Evolutionary conservation across 2,113 vertebrate genomes (phyloP), one percentile per base, ranked within the genome.

Genomic region (Hipposideros armiger): DNA sequence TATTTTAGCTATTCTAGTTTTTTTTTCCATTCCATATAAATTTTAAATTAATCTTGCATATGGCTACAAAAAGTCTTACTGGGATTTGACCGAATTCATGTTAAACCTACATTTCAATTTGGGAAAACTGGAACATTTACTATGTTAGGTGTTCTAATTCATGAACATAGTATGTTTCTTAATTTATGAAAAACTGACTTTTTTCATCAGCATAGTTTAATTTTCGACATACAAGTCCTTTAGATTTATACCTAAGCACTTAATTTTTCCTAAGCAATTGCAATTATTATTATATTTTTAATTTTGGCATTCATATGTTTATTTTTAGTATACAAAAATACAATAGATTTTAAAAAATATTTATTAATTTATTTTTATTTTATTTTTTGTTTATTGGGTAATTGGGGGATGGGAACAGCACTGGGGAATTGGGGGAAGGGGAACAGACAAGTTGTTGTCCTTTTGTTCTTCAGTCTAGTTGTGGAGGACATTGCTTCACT

Each of bases 31-130:
- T 54, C 54, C 40, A 42, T n/a, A 82, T 86, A 70, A 26, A 72
- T 58, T 67, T 93, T 22, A 81, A 88, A 88, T 62, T 91, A 89
- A 58, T 95, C 13, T 92, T 52, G 13, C 11, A 30, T 80, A 26
- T 64, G 58, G 50, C 50, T 78, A 84, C 13, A 84, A 74, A 66
- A 84, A 76, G 5, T 62, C 11, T 80, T 62, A 3, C 42, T 80
- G 15, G 10, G 16, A 78, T 87, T 95, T 78, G 73, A 66, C 9
- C 52, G 14, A 76, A 58, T 19, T 76, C n/a, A 2, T 62, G 36
- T 88, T 93, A 87, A 64, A 81, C 15, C 30, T 47, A 5, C 47
- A 2, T 52, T 66, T 47, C 42, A 76, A 28, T 58, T 76, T 93
- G 28, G 42, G 69, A 54, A 70, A 90, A 73, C 32, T 67, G 4